Percentiles rank a stretch among this genome's conserved stretches.
Conservation (phyloP, 2,888 invertebrate species). For the Tigriopus californicus region DNA sequence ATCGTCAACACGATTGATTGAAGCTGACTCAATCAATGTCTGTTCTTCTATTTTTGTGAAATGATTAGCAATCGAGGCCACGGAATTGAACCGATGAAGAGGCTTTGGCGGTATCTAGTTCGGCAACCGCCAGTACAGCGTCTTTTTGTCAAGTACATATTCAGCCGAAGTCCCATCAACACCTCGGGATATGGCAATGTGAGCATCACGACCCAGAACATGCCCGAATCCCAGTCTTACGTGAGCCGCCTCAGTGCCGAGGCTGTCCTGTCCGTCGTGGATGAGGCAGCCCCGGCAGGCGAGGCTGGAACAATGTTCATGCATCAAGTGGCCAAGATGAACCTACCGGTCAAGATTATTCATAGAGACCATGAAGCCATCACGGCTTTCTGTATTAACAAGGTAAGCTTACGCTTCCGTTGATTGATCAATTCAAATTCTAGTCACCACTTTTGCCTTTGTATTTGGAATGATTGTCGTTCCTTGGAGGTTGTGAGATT, state of each 20-base stretch:
- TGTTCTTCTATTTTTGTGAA: background rate
- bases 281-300: background rate
- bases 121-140: slow-evolving; percentile 82
- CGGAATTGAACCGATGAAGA: slow-evolving; percentile 30
- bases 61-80: slow-evolving; percentile 30
- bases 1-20: no score
- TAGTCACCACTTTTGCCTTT: background rate
- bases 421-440: background rate
- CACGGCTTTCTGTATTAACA: slow-evolving; percentile 86
- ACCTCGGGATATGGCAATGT: background rate
- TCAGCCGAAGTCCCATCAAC: slow-evolving; percentile 36
- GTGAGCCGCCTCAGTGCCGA: background rate
- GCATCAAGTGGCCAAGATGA: slow-evolving; percentile 5
- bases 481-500: no score
- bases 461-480: no score
- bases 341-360: slow-evolving; percentile 56
- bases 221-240: background rate
- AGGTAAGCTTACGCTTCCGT: slow-evolving; percentile 47
- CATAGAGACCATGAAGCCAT: slow-evolving; percentile 98
- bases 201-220: background rate
- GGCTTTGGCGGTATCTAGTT: slow-evolving; percentile 83
- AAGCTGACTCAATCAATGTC: no score
- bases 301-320: background rate
- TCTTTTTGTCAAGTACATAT: slow-evolving; percentile 84
- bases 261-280: background rate